A percentile compares a stretch with the other conserved stretches of the same genome.
Conservation (phyloP, 1,140 invertebrate genomes). For the Drosophila kanapiae region DNA sequence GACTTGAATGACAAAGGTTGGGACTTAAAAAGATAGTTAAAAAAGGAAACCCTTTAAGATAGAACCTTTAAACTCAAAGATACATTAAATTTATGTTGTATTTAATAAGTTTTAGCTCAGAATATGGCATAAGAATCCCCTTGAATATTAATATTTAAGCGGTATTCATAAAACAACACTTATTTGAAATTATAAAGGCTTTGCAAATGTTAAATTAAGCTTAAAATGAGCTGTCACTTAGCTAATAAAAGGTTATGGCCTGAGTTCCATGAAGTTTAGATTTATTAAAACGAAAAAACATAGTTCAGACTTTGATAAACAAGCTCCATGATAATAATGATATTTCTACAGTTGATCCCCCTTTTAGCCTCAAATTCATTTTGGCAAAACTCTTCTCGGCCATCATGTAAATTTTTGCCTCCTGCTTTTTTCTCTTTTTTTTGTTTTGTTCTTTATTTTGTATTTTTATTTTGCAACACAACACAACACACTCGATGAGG, state of each 20-base stretch:
- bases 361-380: not conserved
- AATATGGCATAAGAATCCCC: too few species aligned
- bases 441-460: not conserved
- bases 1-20: not conserved
- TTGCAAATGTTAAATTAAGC: not conserved
- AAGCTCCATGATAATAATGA: too few species aligned
- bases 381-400: conserved; percentile 6
- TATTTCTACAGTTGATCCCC: not conserved
- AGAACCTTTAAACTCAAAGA: too few species aligned
- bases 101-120: not conserved
- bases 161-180: not conserved
- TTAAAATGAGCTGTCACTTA: not conserved
- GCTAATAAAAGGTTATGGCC: not conserved
- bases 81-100: not conserved
- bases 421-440: not conserved
- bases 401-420: conserved; percentile 36
- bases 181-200: too few species aligned
- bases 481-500: conserved; percentile 4
- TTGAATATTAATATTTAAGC: not conserved
- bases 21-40: not conserved
- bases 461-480: conserved; percentile 38
- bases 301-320: not conserved
- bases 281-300: too few species aligned
- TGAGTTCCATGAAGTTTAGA: too few species aligned
- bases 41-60: not conserved